Base-by-base conservation (phyloP, 2,113 vertebrate species). In the Brachypteracias leptosomus region DNA sequence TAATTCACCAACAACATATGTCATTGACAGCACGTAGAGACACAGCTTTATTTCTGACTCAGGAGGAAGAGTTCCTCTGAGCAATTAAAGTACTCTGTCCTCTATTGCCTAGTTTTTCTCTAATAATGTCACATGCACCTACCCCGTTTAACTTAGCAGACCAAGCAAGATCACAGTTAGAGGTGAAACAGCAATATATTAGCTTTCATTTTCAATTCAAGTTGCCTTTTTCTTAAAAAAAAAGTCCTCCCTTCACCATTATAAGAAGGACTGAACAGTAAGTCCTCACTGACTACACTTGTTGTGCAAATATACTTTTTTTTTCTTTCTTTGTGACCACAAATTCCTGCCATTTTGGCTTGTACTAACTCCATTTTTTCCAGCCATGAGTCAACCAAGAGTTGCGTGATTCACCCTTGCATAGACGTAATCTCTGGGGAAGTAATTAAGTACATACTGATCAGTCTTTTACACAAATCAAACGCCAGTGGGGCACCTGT, bases 331-430 rank as follows among this genome's bases (percentile, higher is more conserved):
- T 92, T 80, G 87, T 89, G 88, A 85, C 77, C 88, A 93, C 57
- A 78, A 83, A 95, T 95, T 82, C 79, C 81, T 88, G 75, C 33
- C 35, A 47, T 90, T 93, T 90, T 89, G 59, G 28, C 73, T 33
- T 25, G 70, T 90, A 74, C 82, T 97, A 89, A 79, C 82, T 92
- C 89, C 70, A 84, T 95, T 96, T 72, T 73, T 85, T 62, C 55
- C 51, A 97, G 58, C 38, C 63, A 10, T 91, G 76, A 80, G 62
- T 96, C 95, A 97, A 96, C 33, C 33, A 59, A 78, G 80, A 85
- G 52, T 82, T 55, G 24, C 16, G 11, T 95, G 95, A 96, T 96
- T 97, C 96, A 96, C 72, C 85, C 84, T 86, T 86, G 70, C 62
- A 68, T 72, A 84, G 90, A 91, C 88, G 29, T 63, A 55, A 67